phyloP scores from a whole-genome alignment of 2,113 vertebrate species.

The Python bivittatus region DNA sequence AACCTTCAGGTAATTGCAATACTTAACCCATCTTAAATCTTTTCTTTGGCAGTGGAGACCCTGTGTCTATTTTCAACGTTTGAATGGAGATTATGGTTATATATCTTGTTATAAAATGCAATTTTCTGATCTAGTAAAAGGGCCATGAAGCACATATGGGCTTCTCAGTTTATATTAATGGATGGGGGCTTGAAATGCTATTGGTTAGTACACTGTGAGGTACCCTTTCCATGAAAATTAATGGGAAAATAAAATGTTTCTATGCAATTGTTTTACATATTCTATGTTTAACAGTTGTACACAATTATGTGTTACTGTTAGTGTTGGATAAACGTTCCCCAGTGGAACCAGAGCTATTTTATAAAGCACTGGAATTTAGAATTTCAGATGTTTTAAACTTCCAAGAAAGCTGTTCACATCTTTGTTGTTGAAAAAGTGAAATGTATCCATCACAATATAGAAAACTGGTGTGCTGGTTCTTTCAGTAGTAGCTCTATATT shows the following conservation, averaged over 20 bases:
- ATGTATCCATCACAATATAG: not conserved
- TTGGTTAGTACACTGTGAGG: not conserved
- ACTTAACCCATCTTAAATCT: conserved; percentile 66
- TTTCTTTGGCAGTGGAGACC: conserved; percentile 39
- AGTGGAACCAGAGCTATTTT: not conserved
- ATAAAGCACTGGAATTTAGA: not conserved
- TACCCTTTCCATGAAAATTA: not conserved
- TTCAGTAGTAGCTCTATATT: not conserved
- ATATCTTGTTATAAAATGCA: not conserved
- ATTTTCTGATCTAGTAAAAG: not conserved
- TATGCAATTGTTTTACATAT: not conserved
- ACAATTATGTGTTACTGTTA: not conserved
- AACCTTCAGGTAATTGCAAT: conserved; percentile 65
- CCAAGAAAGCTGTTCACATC: not conserved
- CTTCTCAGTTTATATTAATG: not conserved
- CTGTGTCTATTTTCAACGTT: not conserved
- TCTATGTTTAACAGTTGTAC: not conserved
- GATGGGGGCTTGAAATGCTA: not conserved
- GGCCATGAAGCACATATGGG: not conserved
- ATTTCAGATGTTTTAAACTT: not conserved
- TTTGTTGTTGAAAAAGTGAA: not conserved
- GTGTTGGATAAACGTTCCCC: not conserved
- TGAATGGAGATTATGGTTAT: not conserved
- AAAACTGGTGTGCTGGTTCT: not conserved
- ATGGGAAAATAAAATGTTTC: not conserved